These are phyloP conservation scores for Mionectes olivaceus DNA, from an alignment of 2,797 vertebrate genomes.

Conservation along the genomic window DNA sequence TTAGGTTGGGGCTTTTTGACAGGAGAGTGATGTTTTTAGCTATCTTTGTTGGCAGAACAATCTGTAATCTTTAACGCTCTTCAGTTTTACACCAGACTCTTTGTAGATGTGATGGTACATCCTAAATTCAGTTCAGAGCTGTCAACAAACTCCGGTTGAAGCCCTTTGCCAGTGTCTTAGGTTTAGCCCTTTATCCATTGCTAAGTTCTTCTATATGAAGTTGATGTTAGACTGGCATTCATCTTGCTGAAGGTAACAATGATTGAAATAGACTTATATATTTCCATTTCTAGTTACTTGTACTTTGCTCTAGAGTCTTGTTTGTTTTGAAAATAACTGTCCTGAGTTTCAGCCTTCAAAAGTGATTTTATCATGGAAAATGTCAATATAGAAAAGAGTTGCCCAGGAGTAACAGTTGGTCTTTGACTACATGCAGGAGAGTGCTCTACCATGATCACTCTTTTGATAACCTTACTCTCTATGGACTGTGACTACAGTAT, in stretches of 20 bases:
- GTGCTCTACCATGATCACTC: not conserved
- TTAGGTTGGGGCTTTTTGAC: not conserved
- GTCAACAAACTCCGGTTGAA: not conserved
- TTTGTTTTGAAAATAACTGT: not conserved
- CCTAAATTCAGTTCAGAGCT: not conserved
- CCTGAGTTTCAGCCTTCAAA: not conserved
- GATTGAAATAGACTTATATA: not conserved
- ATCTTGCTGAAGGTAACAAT: not conserved
- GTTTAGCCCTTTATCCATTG: not conserved
- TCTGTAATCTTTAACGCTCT: not conserved
- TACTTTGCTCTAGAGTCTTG: not conserved
- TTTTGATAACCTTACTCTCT: conserved; percentile 18
- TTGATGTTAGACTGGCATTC: not conserved
- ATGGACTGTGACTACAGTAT: not conserved
- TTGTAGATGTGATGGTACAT: not conserved
- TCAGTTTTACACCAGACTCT: not conserved
- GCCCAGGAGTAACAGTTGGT: conserved; percentile 2
- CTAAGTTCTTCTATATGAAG: not conserved
- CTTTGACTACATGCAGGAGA: not conserved
- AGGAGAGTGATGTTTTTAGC: not conserved
- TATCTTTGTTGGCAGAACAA: not conserved
- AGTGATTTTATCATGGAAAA: not conserved
- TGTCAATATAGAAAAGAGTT: not conserved
- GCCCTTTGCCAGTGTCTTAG: not conserved
- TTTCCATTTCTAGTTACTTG: not conserved